Percentiles rank a stretch among this genome's conserved stretches.
phyloP scores from a whole-genome alignment of 2,888 invertebrate species.

The Pharmacophagus antenor region DNA sequence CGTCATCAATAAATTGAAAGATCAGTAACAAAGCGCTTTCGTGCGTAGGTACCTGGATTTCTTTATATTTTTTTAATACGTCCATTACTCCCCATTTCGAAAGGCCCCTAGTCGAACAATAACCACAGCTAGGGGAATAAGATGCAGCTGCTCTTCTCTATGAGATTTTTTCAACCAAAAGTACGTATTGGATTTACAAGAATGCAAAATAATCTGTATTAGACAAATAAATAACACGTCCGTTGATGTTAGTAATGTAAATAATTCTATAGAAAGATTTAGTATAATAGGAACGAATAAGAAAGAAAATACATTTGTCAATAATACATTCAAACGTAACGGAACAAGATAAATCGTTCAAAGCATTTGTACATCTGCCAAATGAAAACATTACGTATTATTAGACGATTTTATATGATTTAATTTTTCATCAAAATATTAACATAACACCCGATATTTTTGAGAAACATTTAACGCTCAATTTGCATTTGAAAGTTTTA shows the following conservation, averaged over 20 bases:
- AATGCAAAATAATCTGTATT: conserved; percentile 49
- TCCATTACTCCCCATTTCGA: conserved; percentile 70
- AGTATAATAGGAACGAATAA: too few relatives aligned
- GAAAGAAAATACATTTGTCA: too few relatives aligned
- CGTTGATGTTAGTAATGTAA: not conserved
- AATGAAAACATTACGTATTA: not conserved
- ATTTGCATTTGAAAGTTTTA: conserved; percentile 46
- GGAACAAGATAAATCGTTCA: not conserved
- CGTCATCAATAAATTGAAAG: conserved; percentile 27
- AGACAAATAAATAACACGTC: conserved; percentile 1
- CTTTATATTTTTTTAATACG: conserved; percentile 59
- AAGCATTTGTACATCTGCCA: not conserved
- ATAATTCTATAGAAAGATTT: not conserved
- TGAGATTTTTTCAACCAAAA: conserved; percentile 47
- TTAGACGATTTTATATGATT: not conserved
- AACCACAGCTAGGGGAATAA: conserved; percentile 68
- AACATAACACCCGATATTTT: not conserved
- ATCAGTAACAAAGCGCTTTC: conserved; percentile 40
- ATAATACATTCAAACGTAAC: not conserved
- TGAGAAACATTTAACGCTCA: conserved; percentile 3
- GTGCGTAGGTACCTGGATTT: conserved; percentile 69
- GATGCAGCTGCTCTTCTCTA: conserved; percentile 77
- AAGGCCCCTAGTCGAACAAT: conserved; percentile 75
- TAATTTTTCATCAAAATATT: not conserved
- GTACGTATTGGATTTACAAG: conserved; percentile 50